These are phyloP conservation scores for Tethya wilhelma DNA, from an alignment of 37 sponge, comb jelly and placozoan species.

Conservation along the genomic window DNA sequence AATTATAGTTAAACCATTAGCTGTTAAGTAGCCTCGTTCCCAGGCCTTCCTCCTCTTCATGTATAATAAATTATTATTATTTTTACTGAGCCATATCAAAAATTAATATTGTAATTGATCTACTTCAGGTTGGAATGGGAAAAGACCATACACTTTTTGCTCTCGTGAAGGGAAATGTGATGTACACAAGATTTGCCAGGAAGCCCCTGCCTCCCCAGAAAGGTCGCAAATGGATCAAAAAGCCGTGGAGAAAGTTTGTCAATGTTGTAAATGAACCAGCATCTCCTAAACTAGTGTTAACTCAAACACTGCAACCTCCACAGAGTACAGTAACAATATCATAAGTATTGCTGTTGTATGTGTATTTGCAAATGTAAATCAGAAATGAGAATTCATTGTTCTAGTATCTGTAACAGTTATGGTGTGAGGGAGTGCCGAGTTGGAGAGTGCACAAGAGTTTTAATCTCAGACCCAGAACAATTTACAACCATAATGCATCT, in stretches of 20 bases:
- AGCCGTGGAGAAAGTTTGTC: constrained; percentile 58
- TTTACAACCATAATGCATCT: too few relatives aligned
- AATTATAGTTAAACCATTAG: too few relatives aligned
- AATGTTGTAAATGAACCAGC: too few relatives aligned
- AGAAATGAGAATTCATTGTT: constrained; percentile 3
- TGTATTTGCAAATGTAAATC: neutral
- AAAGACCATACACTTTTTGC: constrained; percentile 88
- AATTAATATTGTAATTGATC: too few relatives aligned
- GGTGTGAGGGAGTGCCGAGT: too few relatives aligned
- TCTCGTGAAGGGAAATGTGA: constrained; percentile 74
- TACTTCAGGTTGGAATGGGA: constrained; percentile 88
- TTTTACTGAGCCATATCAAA: too few relatives aligned
- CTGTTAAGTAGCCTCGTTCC: too few relatives aligned
- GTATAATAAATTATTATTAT: neutral
- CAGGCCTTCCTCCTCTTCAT: neutral
- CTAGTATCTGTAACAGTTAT: too few relatives aligned
- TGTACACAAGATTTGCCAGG: constrained; percentile 66
- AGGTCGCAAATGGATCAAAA: constrained; percentile 45
- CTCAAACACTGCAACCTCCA: too few relatives aligned
- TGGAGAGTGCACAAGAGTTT: too few relatives aligned
- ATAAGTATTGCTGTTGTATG: neutral
- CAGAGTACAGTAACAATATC: neutral
- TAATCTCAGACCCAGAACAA: too few relatives aligned
- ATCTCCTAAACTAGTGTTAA: too few relatives aligned
- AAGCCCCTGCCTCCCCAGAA: constrained; percentile 30